These are phyloP conservation scores for Pogonophryne albipinna DNA, from an alignment of 2,797 vertebrate species.

Conservation along the genomic window DNA sequence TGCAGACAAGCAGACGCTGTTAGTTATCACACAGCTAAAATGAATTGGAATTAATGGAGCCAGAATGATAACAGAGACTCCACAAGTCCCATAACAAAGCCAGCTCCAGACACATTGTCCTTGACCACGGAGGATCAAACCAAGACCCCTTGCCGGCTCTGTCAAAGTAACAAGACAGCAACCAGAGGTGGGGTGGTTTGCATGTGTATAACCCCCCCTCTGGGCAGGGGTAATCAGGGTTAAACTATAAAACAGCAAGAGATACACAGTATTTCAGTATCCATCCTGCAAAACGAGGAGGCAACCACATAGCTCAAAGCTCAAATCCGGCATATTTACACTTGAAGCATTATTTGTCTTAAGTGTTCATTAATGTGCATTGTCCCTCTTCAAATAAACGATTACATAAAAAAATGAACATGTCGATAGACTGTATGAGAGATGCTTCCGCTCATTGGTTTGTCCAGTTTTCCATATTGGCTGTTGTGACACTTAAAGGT, in stretches of 20 bases:
- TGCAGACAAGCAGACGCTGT: constrained; percentile 84
- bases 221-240: constrained; percentile 3
- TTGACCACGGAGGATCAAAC: constrained; percentile 77
- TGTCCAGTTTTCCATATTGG: too few relatives aligned
- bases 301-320: background rate
- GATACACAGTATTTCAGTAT: constrained; percentile 4
- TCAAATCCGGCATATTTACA: too few relatives aligned
- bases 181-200: constrained; percentile 20
- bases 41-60: constrained; percentile 82
- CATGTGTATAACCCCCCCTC: constrained; percentile 7
- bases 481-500: too few relatives aligned
- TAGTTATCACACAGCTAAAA: constrained; percentile 83
- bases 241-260: constrained; percentile 16
- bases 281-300: constrained; percentile 9
- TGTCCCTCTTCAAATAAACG: too few relatives aligned
- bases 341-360: too few relatives aligned
- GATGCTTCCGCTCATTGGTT: too few relatives aligned
- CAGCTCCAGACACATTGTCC: constrained; percentile 79
- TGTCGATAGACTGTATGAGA: background rate
- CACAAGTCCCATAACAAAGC: constrained; percentile 84
- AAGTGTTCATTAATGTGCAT: too few relatives aligned
- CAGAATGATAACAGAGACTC: constrained; percentile 84
- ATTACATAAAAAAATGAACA: too few relatives aligned
- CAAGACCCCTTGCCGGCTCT: constrained; percentile 55
- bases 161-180: constrained; percentile 35